Evolutionary conservation across 2,797 vertebrate species (phyloP), one percentile per base, ranked within the genome.

Genomic region (Sebastiscus albofasciatus): DNA sequence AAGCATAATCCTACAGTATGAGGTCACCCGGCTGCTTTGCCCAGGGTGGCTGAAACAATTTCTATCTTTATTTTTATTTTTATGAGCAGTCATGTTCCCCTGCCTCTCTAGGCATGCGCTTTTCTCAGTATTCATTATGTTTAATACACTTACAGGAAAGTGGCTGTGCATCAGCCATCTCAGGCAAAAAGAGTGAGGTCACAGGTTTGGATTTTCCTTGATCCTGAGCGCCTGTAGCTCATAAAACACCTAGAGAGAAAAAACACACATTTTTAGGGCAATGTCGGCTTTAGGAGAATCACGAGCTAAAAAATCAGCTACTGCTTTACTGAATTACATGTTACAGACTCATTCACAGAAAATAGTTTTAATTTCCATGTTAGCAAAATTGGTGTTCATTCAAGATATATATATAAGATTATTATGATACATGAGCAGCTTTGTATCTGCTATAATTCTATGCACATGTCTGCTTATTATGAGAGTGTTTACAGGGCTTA

Each of bases 91-190:
- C 68, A 20, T 72, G 66, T 82, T 87, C 64, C 59, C 70, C 39
- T 71, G 71, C 34, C 2, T 72, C 60, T 69, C 42, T 34, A 39
- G 10, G 77, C 49, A 72, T 78, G 61, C 29, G 39, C 65, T 80
- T 81, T 83, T 81, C 73, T 84, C 77, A 71, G 74, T 75, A 72
- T 89, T 85, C 77, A 88, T 88, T 86, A 75, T 55, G 73, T 83
- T 89, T 86, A 89, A 88, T 78, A 65, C n/a, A 31, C 67, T 88
- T 87, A 74, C 79, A 90, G 82, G 84, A 90, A 92, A 89, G 79
- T 85, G 34, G 75, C 77, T 82, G 76, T 81, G 74, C 39, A 84
- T 88, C 75, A 81, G 86, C 64, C 79, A 74, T 85, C 61, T 74
- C 64, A 67, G 68, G 74, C 67, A 81, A 64, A 46, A 73, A 31